phyloP scores from a whole-genome alignment of 2,888 invertebrate species.

The Taphrorychus bicolor region DNA sequence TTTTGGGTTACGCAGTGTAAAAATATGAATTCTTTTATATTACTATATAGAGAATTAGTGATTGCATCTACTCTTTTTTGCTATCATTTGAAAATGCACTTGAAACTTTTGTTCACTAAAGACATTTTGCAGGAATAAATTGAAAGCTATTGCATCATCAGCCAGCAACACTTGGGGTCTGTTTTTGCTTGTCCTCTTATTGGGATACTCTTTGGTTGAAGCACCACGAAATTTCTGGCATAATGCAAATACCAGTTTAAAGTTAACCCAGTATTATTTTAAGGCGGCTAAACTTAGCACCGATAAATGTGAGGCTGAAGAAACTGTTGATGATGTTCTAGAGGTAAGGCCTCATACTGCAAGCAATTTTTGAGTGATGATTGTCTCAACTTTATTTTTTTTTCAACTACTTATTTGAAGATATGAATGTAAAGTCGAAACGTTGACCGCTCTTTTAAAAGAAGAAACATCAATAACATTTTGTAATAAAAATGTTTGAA shows the following conservation, averaged over 20 bases:
- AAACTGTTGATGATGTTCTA: constrained; percentile 92
- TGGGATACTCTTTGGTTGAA: constrained; percentile 96
- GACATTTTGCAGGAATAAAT: constrained; percentile 68
- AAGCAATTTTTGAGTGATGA: too few relatives aligned
- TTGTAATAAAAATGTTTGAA: background rate
- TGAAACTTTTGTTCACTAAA: background rate
- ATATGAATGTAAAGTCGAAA: too few relatives aligned
- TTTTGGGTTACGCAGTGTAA: too few relatives aligned
- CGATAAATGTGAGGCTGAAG: constrained; percentile 97
- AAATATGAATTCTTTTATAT: too few relatives aligned
- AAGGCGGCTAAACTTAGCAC: constrained; percentile 92
- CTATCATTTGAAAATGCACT: too few relatives aligned
- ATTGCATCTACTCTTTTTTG: too few relatives aligned
- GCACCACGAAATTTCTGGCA: constrained; percentile 93
- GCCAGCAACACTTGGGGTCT: constrained; percentile 99
- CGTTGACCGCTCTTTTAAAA: too few relatives aligned
- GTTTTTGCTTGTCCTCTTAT: constrained; percentile 88
- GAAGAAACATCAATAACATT: too few relatives aligned
- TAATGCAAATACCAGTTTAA: constrained; percentile 83
- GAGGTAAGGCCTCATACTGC: constrained; percentile 64
- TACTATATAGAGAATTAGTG: too few relatives aligned
- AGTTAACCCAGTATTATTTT: constrained; percentile 87
- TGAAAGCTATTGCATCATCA: constrained; percentile 96
- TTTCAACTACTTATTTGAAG: too few relatives aligned
- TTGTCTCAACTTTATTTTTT: too few relatives aligned